Evolutionary conservation across 2,888 invertebrate genomes (phyloP), one percentile per base, ranked within the genome.

Genomic region (Pyrochroa serraticornis): DNA sequence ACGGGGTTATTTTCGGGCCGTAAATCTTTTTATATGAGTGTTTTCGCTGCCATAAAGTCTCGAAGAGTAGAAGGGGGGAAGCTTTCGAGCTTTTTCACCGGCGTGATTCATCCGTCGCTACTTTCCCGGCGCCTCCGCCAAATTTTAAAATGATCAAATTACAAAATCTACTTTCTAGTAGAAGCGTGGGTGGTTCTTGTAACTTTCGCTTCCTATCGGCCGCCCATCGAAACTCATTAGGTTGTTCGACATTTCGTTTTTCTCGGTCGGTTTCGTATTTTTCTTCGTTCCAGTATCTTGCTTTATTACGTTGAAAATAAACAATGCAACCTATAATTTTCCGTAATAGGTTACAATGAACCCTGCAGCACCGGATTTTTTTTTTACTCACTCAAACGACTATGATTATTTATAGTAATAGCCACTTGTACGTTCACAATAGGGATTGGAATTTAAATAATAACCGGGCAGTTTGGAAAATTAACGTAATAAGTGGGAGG

Each of bases 381-480:
- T 64, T 70, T 65, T 58, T 62, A 62, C 61, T 64, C 49, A 37
- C 53, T 57, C 54, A 60, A 67, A 72, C 70, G 71, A 75, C 75
- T 73, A 74, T 75, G 74, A 76, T 76, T 75, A 75, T 68, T 72
- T 70, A 68, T 74, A 71, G 71, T 75, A 76, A 76, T 75, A 72
- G 71, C 75, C 73, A 71, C 75, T 75, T 75, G 72, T 65, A 67
- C 67, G 66, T 67, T 73, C 72, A 77, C 77, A 78, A 78, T 77
- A 74, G 76, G 71, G 76, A 76, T 73, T 74, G 77, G 77, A 77
- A 78, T 78, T 77, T 77, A 77, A 78, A 77, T 77, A 75, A 76
- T 75, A 75, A 70, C 72, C 70, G 68, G 68, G 73, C 71, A 72
- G 71, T 71, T 75, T 75, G 68, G 71, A 70, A 74, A 77, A 76